Evolutionary conservation across 1,140 invertebrate genomes (phyloP), one percentile per base, ranked within the genome.

Genomic region (Mylabris phalerata): DNA sequence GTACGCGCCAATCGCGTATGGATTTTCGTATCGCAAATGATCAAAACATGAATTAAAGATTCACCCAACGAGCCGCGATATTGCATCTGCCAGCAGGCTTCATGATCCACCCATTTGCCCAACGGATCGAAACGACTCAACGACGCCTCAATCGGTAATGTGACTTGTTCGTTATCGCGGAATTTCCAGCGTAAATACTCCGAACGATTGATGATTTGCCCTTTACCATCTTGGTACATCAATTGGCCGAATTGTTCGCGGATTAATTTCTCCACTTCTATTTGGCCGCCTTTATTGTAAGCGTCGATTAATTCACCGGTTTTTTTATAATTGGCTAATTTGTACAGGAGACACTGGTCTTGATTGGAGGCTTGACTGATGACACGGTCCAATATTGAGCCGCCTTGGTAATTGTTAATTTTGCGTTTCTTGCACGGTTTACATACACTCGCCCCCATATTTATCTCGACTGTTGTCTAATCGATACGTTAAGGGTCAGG

Each of bases 11-110:
- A 80, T 50, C 86, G 76, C 0, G 88, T 89, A 73, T 93, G 91
- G 9, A 86, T 80, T 71, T 89, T 88, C 0, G 92, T 95, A 75
- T 98, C 93, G 70, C 93, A 93, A 55, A 98, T 95, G 59, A 98
- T 94, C 6, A 97, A 81, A 0, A 99, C 86, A 70, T 99, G 96
- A 3, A 98, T 80, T 3, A 98, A 75, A 3, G 89, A 95, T 77
- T 99, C 96, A 0, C 96, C 96, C 0, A 98, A 77, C 0, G 93
- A 92, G 0, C 95, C 95, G 39, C 95, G 80, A 71, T 95, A 93
- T 64, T 95, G 89, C 86, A 98, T 92, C 73, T 96, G 92, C 96
- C 96, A 99, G 71, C 94, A 97, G 0, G 92, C 92, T 59, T 91
- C 87, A 72, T 95, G 92, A 71, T 95, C 91, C 51, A 79, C 80